Conservation (phyloP, 2,113 vertebrate genomes). For the Hippocampus barbouri region DNA sequence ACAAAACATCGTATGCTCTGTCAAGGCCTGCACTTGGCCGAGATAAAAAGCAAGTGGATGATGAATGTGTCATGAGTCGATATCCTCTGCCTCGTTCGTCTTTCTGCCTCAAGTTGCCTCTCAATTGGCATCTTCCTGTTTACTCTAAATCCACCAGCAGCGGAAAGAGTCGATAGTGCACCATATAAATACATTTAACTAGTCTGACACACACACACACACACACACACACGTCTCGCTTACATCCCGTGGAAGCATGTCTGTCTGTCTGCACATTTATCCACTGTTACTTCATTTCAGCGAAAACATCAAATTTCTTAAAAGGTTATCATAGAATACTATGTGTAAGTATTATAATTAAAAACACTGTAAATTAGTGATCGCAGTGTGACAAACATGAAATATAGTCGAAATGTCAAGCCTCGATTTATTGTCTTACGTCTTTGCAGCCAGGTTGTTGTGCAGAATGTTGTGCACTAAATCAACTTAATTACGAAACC, state of each 20-base stretch:
- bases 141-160: constrained; percentile 11
- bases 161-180: constrained; percentile 34
- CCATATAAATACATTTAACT: constrained; percentile 26
- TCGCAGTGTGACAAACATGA: too few relatives aligned
- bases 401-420: too few relatives aligned
- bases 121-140: constrained; percentile 57
- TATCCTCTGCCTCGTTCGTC: neutral
- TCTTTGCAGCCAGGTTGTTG: neutral
- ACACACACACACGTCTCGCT: constrained; percentile 17
- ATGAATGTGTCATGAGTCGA: neutral
- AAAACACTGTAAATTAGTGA: neutral
- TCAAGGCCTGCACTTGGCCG: neutral
- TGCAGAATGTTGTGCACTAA: neutral
- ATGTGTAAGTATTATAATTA: neutral
- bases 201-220: constrained; percentile 28
- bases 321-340: neutral
- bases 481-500: neutral
- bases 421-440: neutral
- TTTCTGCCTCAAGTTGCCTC: constrained; percentile 30
- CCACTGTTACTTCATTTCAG: neutral
- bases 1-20: neutral
- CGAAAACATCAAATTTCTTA: neutral
- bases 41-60: neutral
- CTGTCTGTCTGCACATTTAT: neutral
- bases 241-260: constrained; percentile 32